Conservation (phyloP, 2,797 vertebrate genomes). For the Thamnophis elegans region DNA sequence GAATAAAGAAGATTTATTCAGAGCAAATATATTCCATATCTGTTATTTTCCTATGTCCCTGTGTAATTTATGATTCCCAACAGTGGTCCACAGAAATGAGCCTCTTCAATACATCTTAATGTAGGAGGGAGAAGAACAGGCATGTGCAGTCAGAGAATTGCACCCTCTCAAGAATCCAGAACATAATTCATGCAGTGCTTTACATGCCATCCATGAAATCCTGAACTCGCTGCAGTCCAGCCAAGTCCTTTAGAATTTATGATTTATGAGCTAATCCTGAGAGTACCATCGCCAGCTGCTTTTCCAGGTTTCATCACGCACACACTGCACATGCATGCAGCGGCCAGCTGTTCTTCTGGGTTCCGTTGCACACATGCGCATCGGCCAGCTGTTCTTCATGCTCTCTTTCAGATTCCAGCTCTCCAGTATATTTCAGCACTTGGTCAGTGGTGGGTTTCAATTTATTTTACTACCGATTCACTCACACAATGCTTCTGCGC, state of each 20-base stretch:
- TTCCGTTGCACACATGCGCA: no score
- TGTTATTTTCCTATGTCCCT: neutral
- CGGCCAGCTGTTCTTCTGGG: no score
- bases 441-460: no score
- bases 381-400: no score
- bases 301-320: no score
- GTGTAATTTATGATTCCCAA: neutral
- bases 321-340: no score
- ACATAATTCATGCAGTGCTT: neutral
- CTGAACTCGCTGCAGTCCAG: neutral
- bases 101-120: neutral
- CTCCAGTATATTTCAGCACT: no score
- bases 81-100: neutral
- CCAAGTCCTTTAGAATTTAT: neutral
- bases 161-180: neutral
- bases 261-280: neutral
- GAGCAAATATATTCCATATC: neutral
- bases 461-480: no score
- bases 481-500: no score
- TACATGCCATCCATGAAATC: neutral
- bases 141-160: neutral
- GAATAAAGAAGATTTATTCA: neutral
- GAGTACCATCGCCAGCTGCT: neutral
- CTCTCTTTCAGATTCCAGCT: no score
- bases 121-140: neutral